Evolutionary conservation across 2,113 vertebrate genomes (phyloP), one percentile per base, ranked within the genome.

Genomic region (Globicephala melas): DNA sequence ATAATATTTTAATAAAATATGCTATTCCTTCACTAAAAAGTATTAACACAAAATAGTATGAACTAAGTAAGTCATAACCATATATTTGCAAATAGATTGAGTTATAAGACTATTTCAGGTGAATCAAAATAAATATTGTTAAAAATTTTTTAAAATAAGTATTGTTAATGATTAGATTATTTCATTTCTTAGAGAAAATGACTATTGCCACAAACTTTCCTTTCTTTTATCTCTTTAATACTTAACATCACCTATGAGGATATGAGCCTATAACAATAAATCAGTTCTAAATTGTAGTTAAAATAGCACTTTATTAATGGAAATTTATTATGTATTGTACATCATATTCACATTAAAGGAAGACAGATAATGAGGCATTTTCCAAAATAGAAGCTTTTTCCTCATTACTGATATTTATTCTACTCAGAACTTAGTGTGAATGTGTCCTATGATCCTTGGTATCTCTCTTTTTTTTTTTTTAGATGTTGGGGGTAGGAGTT

Each of bases 151-250:
- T 38, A 38, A 38, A 38, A 58, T 86, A 90, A 58, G 53, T 4
- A 17, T n/a, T 95, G 7, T 85, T 91, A 87, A 71, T 33, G 11
- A 44, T 67, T 83, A 73, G n/a, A 92, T 97, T 97, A 89, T 97
- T 96, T 96, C 86, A 77, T 80, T 97, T 58, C 8, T 90, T 93
- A 70, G 60, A 95, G 88, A 86, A 96, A 63, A 82, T 2, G 25
- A 50, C 63, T 97, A 58, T 77, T 41, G 28, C 62, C 47, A 95
- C n/a, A 87, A 38, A 17, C 0, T 77, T 91, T 33, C 2, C 58
- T 38, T 38, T 96, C 86, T 96, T 67, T 94, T 71, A 89, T 97
- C 74, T 79, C 92, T 86, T 91, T 38, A 87, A 74, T 89, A 68
- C 5, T 87, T 94, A 76, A 71, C 21, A 80, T 94, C 77, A 97